Base-by-base conservation (phyloP, 64 coral and sea anemone species). In the Porites lutea region DNA sequence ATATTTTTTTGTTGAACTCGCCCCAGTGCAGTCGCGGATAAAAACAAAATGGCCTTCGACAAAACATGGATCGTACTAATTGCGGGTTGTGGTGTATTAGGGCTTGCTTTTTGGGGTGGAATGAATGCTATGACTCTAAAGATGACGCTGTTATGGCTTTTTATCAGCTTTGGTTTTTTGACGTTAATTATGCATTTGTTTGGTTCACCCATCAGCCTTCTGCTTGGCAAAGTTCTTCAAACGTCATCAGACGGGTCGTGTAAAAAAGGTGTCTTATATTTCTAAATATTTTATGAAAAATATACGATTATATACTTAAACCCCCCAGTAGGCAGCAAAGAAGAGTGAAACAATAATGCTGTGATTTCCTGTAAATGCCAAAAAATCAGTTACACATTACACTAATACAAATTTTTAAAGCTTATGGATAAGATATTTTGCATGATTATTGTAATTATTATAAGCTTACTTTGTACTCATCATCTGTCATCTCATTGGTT, bases 111-210 rank as follows among this genome's bases (percentile, higher is more conserved):
- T 59, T 96, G 95, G 95, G 69, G 77, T 63, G 95, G 95, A 88
- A 86, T 96, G 48, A 93, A 91, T 47, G 95, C 88, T n/a, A 52
- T 93, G 20, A 90, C 91, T 70, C 60, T 96, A 16, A 96, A 96
- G 48, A 73, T 87, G 86, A 74, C 88, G 4, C 87, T 96, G 15
- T 86, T 96, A 89, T 96, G 95, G 95, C 54, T 89, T 3, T 91
- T 96, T 67, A 96, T 96, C 51, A 85, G 95, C 47, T 96, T 96
- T 59, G 95, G 95, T n/a, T 96, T 96, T 74, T 65, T 96, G 43
- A 96, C 95, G 59, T 89, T 96, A 13, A 74, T 96, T 57, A 73
- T 96, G 50, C 95, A 96, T 77, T 82, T 88, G 3, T 93, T 85
- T 82, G 95, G 95, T 1, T 96, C 95, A 46, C 90, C 95, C 2